Evolutionary conservation across 2,888 invertebrate genomes (phyloP), one percentile per base, ranked within the genome.

Genomic region (Perizoma flavofasciatum): DNA sequence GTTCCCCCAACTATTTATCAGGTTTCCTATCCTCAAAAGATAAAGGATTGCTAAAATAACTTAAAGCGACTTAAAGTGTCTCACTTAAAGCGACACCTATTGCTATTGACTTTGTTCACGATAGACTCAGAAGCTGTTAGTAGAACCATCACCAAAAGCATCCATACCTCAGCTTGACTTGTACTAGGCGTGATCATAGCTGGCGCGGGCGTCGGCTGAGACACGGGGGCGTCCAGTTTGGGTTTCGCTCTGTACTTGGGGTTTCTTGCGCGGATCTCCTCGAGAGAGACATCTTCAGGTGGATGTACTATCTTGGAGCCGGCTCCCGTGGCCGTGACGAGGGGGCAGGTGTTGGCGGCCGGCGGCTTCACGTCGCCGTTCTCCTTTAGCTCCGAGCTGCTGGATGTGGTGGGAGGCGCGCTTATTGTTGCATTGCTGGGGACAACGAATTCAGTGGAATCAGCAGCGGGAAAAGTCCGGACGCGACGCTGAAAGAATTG

Each of bases 231-330:
- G 46, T 85, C 86, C 0, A 81, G 83, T 49, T 83, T 82, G 1
- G 89, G 83, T 47, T 78, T 81, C 1, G 88, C 83, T 4, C 93
- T 93, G 81, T 97, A 97, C 77, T 95, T 95, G 7, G 94, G 87
- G 74, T 93, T 89, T 52, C 96, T 89, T 6, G 97, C 95, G 51
- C 96, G 92, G 69, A 96, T 94, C 88, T 98, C 97, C 83, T 97
- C 97, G 82, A 97, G 81, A 37, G 98, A 98, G 55, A 98, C 95
- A 85, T 98, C 98, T 83, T 98, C 98, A 0, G 97, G 95, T 0
- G 98, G 98, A 86, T 98, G 98, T 71, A 98, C 94, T 58, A 98
- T 98, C 89, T 96, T 96, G 77, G 97, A 96, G 43, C 96, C 95
- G 5, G 97, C 96, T 46, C 97, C 96, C 5, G 96, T 95, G n/a